These are phyloP conservation scores for Conus ventricosus DNA, from an alignment of 1,140 invertebrate genomes.

Conservation along the genomic window DNA sequence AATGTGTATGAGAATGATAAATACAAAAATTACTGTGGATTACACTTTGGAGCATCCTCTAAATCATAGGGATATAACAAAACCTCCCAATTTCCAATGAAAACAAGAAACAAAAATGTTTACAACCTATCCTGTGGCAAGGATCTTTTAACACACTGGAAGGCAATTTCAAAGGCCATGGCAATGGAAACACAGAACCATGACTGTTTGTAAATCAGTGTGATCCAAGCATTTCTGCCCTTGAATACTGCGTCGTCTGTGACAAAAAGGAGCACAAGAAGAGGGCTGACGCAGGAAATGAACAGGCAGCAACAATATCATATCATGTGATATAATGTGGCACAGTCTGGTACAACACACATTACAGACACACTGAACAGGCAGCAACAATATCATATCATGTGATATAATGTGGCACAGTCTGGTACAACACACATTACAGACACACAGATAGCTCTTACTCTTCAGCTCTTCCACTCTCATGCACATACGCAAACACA, in stretches of 20 bases:
- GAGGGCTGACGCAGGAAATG: background rate
- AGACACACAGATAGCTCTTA: background rate
- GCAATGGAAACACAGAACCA: no score
- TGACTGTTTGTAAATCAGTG: no score
- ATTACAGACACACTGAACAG: background rate
- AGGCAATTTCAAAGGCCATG: no score
- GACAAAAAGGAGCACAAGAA: background rate
- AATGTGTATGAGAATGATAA: no score
- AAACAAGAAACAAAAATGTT: no score
- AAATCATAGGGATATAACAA: no score
- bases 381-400: background rate
- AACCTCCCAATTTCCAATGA: no score
- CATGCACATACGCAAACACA: constrained; percentile 6
- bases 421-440: background rate
- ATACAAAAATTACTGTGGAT: no score
- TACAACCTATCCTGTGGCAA: no score
- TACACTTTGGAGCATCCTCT: no score
- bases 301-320: background rate
- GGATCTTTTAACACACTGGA: no score
- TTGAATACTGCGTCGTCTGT: background rate
- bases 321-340: background rate
- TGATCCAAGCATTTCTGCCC: no score
- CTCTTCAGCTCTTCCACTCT: background rate
- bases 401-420: background rate
- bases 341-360: background rate